Evolutionary conservation across 2,113 vertebrate species (phyloP), one percentile per base, ranked within the genome.

Genomic region (Gopherus flavomarginatus): DNA sequence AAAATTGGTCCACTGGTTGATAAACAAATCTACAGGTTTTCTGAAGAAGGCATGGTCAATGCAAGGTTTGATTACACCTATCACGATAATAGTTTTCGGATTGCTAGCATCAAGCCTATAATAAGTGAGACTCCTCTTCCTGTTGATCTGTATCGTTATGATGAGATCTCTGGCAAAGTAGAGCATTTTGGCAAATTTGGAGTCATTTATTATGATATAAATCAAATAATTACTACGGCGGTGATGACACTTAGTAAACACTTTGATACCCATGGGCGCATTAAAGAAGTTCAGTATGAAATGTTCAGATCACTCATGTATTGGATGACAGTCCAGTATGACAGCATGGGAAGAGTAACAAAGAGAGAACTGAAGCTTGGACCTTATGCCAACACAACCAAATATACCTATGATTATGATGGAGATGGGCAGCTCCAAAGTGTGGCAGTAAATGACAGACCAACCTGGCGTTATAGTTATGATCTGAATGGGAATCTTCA

Each of bases 231-330:
- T 97, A 99, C 99, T 86, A 99, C 99, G 0, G 99, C 99, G 0
- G 99, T 99, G 29, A 99, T 99, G 99, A 99, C 99, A 1, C 98
- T 99, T 96, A 99, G 99, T 97, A 99, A 99, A 96, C 99, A 99
- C 97, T 99, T 99, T 16, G 99, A 99, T 94, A 99, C 99, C 31
- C 99, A 99, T 0, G 99, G 99, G 7, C 99, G 99, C 85, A 99
- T 99, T 98, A 99, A 99, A 97, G 99, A 99, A 94, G 99, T 99
- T 82, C 99, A 99, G 78, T 99, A 99, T 0, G 99, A 99, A 98
- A 99, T 99, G 97, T 99, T 99, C 97, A 98, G 99, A 10, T 99
- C 99, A 1, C 99, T 99, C 11, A 99, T 99, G 99, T 99, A 99
- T 98, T 99, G 99, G 99, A 99, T 99, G 99, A 99, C 99, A 0